A percentile compares a stretch with the other conserved stretches of the same genome.
phyloP scores from a whole-genome alignment of 2,113 vertebrate species.

The Mesoclemmys tuberculata region DNA sequence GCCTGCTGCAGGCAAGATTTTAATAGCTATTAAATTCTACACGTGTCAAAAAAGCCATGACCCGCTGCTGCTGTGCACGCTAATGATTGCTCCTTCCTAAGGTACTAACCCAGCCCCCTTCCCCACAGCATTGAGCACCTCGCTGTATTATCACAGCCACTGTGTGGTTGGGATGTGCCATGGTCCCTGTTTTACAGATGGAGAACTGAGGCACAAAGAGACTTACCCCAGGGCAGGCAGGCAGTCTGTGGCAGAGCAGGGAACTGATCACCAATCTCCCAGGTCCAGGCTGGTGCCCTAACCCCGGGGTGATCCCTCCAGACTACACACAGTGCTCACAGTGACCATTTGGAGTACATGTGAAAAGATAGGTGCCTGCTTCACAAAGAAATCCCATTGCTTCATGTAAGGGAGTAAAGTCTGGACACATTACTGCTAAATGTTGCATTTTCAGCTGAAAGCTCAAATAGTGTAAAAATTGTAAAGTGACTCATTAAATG shows the following conservation, averaged over 20 bases:
- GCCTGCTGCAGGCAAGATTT: neutral
- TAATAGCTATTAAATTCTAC: neutral
- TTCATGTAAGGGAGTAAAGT: neutral
- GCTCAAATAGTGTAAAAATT: constrained; percentile 38
- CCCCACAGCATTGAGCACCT: neutral
- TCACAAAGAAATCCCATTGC: neutral
- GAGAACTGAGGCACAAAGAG: neutral
- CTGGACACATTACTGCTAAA: neutral
- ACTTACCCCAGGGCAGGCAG: neutral
- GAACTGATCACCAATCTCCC: neutral
- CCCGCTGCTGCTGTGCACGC: neutral
- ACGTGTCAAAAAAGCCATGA: too few species aligned
- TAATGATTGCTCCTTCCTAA: neutral
- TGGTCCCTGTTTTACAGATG: neutral
- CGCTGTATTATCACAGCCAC: neutral
- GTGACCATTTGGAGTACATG: neutral
- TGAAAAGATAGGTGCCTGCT: neutral
- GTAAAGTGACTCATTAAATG: constrained; percentile 34
- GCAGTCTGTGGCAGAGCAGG: neutral
- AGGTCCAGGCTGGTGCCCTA: neutral
- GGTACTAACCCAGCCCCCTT: too few species aligned
- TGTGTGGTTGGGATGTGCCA: neutral
- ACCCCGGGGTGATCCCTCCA: neutral
- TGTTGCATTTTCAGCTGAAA: constrained; percentile 3
- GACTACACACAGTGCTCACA: neutral